Conservation (phyloP, 1,140 invertebrate species). For the Dreissena rostriformis region DNA sequence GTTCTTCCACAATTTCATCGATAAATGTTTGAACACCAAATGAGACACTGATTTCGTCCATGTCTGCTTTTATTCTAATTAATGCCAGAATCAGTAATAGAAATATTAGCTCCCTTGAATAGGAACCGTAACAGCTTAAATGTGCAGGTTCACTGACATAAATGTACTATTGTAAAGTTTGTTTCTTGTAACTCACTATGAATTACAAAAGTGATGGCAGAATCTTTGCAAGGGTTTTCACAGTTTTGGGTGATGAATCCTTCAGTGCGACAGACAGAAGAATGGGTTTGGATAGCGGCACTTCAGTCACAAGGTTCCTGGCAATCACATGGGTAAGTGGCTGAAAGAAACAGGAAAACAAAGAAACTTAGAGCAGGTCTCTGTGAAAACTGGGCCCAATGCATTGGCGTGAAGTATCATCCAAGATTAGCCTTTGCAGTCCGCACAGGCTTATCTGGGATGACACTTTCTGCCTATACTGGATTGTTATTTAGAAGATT, state of each 20-base stretch:
- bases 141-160: neutral
- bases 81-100: neutral
- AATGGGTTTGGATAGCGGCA: conserved; percentile 63
- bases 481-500: no score
- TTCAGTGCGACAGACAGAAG: conserved; percentile 67
- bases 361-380: no score
- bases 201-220: conserved; percentile 31
- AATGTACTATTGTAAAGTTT: neutral
- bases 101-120: no score
- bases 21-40: conserved; percentile 48
- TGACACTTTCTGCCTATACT: no score
- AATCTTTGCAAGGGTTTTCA: conserved; percentile 58
- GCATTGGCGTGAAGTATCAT: no score
- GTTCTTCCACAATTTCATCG: conserved; percentile 24
- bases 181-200: neutral
- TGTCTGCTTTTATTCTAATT: neutral
- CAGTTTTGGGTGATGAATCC: conserved; percentile 58
- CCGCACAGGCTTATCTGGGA: no score
- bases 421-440: no score
- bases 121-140: no score
- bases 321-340: conserved; percentile 70
- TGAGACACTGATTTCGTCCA: conserved; percentile 44
- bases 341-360: conserved; percentile 50
- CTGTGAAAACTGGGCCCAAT: no score
- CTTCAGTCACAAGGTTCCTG: conserved; percentile 56